Evolutionary conservation across 2,113 vertebrate species (phyloP), one percentile per base, ranked within the genome.

Genomic region (Corythaeola cristata): DNA sequence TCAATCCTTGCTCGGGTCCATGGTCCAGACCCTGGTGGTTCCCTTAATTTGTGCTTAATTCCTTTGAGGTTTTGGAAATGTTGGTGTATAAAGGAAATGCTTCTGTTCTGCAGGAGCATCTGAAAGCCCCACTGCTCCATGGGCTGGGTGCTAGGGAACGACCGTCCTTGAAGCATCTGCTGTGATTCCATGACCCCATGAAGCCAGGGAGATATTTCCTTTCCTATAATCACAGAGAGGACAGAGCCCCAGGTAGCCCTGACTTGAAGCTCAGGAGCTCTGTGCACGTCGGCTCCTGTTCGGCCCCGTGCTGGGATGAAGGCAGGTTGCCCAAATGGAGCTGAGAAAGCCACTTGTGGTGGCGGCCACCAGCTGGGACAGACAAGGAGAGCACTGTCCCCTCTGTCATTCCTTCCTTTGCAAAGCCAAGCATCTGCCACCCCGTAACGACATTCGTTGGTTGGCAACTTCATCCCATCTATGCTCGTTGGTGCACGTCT

Each of bases 401-500:
- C 53, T 53, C 78, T 82, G 53, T 24, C 60, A 27, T 33, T 32
- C 33, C 9, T 7, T 3, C 0, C 44, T 58, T 52, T 37, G 44
- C 56, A 44, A 72, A 64, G 44, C 35, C 33, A 64, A 66, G 33
- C 44, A 37, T 20, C 56, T 37, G 41, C 72, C 80, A 71, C 62
- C 66, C 58, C 11, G 3, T 39, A 26, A 15, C 1, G 5, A 32
- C 1, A 11, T 18, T 68, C 2, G 0, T 63, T 10, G 21, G 15
- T 24, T 28, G 66, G 30, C 19, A 5, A 33, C 73, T 78, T 47
- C 11, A 5, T 58, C 45, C n/a, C 22, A 20, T 5, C 77, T 39
- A 6, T 1, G 2, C 47, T 27, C 17, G 2, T 7, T 11, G 26
- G 56, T 0, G 2, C 39, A 15, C 2, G 1, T 33, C 81, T 44